These are phyloP conservation scores for Neoniphon sammara DNA, from an alignment of 2,797 vertebrate genomes.

Conservation along the genomic window DNA sequence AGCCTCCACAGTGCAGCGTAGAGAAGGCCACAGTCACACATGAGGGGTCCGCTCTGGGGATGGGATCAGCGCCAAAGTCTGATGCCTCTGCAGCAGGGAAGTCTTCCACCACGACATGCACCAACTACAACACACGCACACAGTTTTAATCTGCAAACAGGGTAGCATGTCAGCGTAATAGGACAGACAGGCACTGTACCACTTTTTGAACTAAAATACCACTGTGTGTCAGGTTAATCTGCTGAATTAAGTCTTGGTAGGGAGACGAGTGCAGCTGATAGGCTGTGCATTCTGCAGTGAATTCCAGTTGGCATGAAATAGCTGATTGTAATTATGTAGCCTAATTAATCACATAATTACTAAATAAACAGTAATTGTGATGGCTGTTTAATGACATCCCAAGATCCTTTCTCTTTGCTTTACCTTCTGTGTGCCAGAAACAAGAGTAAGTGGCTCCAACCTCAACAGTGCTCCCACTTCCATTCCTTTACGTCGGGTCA, in stretches of 20 bases:
- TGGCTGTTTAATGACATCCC: too few species aligned
- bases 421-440: background rate
- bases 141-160: background rate
- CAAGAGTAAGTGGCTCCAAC: too few species aligned
- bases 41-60: slow-evolving; percentile 6
- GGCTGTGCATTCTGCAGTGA: too few species aligned
- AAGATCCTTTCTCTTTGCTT: too few species aligned
- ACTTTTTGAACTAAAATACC: too few species aligned
- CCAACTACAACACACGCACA: slow-evolving; percentile 52
- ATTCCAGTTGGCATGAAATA: too few species aligned
- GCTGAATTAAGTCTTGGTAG: too few species aligned
- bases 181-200: background rate
- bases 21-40: slow-evolving; percentile 59
- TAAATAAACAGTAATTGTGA: too few species aligned
- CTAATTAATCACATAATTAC: too few species aligned
- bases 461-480: background rate
- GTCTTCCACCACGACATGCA: slow-evolving; percentile 36
- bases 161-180: background rate
- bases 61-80: background rate
- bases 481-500: background rate
- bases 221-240: too few species aligned
- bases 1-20: slow-evolving; percentile 61
- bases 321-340: too few species aligned
- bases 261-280: too few species aligned
- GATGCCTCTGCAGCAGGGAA: background rate